Conservation (phyloP, 2,797 vertebrate species). For the Urophycis tenuis region DNA sequence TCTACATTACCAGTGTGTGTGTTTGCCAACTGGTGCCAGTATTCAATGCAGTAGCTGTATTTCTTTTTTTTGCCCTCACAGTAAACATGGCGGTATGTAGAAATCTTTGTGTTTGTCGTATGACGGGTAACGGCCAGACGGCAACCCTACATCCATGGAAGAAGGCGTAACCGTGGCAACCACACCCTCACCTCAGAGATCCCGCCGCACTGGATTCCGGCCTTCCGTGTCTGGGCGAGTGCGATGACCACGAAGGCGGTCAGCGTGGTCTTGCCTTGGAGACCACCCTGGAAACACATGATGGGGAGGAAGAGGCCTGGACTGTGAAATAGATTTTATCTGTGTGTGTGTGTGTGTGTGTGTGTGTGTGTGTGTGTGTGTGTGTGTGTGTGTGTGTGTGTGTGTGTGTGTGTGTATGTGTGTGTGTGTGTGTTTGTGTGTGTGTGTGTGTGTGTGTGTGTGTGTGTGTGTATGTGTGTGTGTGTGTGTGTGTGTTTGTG, state of each 20-base stretch:
- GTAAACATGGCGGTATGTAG: no score
- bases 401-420: slow-evolving; percentile 15
- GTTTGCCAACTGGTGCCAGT: no score
- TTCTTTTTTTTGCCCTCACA: no score
- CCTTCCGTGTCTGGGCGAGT: slow-evolving; percentile 47
- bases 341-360: slow-evolving; percentile 9
- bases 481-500: slow-evolving; percentile 7
- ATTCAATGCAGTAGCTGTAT: no score
- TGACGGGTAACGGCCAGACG: neutral
- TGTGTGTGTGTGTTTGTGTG: slow-evolving; percentile 9
- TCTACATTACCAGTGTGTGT: no score
- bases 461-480: slow-evolving; percentile 12
- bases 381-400: slow-evolving; percentile 8
- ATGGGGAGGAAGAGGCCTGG: neutral
- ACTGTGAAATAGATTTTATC: no score
- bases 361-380: slow-evolving; percentile 17
- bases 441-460: slow-evolving; percentile 13
- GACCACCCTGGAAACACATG: slow-evolving; percentile 47
- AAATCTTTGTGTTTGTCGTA: neutral
- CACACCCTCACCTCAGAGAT: slow-evolving; percentile 27
- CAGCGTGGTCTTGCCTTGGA: slow-evolving; percentile 47
- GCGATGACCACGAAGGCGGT: slow-evolving; percentile 60
- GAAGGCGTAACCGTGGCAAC: neutral
- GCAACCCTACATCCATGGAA: neutral
- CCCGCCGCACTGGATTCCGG: slow-evolving; percentile 36